Evolutionary conservation across 2,113 vertebrate species (phyloP).

Genomic region (Ctenomys sociabilis): DNA sequence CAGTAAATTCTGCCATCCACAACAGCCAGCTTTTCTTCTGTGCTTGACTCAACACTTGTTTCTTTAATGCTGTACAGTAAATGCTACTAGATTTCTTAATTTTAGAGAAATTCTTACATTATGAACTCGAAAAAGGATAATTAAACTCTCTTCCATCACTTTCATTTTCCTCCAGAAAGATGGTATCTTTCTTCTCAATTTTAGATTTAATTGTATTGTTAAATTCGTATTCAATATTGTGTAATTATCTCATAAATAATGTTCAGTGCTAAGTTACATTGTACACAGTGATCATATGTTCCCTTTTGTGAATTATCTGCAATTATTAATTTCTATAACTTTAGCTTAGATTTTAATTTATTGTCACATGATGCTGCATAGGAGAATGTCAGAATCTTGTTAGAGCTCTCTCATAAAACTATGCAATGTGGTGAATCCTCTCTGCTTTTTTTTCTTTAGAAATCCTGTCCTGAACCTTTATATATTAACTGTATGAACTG

Average conservation of each 20-base stretch:
- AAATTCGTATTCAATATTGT: neutral
- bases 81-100: neutral
- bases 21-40: neutral
- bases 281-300: neutral
- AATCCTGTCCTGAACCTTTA: neutral
- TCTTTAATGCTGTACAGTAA: neutral
- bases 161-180: neutral
- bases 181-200: neutral
- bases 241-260: neutral
- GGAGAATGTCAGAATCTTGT: neutral
- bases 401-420: neutral
- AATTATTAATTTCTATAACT: neutral
- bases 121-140: neutral
- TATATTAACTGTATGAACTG: neutral
- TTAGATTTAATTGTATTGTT: neutral
- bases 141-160: neutral
- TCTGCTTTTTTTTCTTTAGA: neutral
- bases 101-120: neutral
- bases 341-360: neutral
- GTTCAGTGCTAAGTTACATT: neutral
- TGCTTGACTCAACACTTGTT: neutral
- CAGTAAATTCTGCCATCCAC: neutral
- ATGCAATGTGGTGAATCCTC: neutral
- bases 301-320: neutral
- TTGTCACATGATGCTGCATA: neutral